Evolutionary conservation across 2,888 invertebrate species (phyloP), one percentile per base, ranked within the genome.

Genomic region (Callyntrura sp.): DNA sequence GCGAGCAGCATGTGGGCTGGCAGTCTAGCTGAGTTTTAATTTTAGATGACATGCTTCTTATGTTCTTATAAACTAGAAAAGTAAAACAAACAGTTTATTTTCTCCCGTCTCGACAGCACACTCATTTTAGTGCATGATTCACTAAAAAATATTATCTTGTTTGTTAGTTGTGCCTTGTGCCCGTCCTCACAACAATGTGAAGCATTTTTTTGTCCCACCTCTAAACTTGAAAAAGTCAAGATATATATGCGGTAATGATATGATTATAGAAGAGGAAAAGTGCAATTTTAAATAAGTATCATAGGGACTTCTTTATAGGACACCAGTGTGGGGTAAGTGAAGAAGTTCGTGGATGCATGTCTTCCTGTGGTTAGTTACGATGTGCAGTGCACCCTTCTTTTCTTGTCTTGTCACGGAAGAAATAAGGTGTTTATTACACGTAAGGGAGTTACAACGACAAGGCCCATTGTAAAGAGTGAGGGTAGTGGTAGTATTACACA

Each of bases 381-480:
- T 86, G 35, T 51, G 48, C 57, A 51, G 51, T 79, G 70, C 70
- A 68, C 70, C 70, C 73, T 43, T 55, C 70, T n/a, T 68, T 82
- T 60, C 78, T 68, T 88, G 88, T 60, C 81, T 82, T 82, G 88
- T 88, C 88, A 88, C 88, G 88, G 88, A 82, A 88, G 73, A 88
- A 60, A 65, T 45, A 65, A 86, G n/a, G 81, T 35, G 79, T 68
- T 86, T 45, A 78, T 57, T 35, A 48, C 85, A 60, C 23, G 62
- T 25, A 83, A 28, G 55, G 55, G 35, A 35, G 35, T 35, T 6
- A 35, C 35, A 35, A 35, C 35, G 6, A 35, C 2, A 35, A 4
- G 35, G 35, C 35, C 6, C 6, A 35, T 35, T n/a, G n/a, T n/a
- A n/a, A n/a, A n/a, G 35, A 35, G 35, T 4, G 28, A 60, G 12